Base-by-base conservation (phyloP, 2,113 vertebrate genomes). In the Hypocryptadius cinnamomeus region DNA sequence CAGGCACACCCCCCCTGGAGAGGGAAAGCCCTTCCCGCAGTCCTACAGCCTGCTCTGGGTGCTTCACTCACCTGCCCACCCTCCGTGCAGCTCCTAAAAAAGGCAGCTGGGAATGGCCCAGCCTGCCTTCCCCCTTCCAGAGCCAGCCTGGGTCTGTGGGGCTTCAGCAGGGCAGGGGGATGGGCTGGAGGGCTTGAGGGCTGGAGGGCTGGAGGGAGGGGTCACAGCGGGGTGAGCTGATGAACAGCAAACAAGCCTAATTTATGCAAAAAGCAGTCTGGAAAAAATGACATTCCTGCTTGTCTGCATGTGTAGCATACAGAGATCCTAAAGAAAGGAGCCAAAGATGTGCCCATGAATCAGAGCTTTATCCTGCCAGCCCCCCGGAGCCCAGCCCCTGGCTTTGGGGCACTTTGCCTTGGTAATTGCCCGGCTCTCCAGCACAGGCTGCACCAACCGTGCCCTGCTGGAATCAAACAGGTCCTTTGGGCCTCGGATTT, bases 301-400 rank as follows among this genome's bases (percentile, higher is more conserved):
- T 37, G 94, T 96, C 96, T 97, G 95, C 93, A 95, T 96, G 86
- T 92, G 91, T 85, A 85, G 94, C 69, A 85, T 48, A 70, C 25
- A 95, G 87, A 92, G 90, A 79, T 85, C 54, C 95, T 79, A 94
- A 97, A 97, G 96, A 96, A 97, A 96, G 94, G 82, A 83, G 86
- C 95, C 95, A 96, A 97, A 96, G 96, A 96, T 4, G 70, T 68
- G 76, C 5, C 65, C 40, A 93, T 97, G 97, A 98, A 97, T 97
- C 79, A 91, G 92, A 93, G 40, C 97, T 98, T 97, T 97, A 97
- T 98, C 97, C 91, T 74, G 53, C 37, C 90, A 80, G 83, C 90
- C 90, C 59, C 64, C 64, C 92, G 63, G 87, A 91, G 80, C 96
- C 78, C 13, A 87, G 93, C 72, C 79, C 81, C 14, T 79, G 94